Evolutionary conservation across 2,113 vertebrate genomes (phyloP), one percentile per base, ranked within the genome.

Genomic region (Arothron firmamentum): DNA sequence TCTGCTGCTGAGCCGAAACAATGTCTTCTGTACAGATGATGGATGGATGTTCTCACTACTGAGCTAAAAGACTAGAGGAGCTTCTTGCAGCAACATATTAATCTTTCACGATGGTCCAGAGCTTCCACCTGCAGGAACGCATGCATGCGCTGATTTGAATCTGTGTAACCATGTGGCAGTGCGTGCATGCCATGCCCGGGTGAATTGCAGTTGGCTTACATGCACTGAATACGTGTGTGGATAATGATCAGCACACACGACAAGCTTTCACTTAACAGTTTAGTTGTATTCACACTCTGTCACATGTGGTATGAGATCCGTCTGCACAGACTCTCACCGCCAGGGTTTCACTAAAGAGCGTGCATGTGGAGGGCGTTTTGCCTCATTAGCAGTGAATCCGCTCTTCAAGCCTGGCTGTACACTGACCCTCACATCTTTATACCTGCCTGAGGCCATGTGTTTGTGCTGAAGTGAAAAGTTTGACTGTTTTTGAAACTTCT

Each of bases 401-500:
- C 52, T 64, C 28, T 63, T 73, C 62, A 52, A 56, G 64, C 31
- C 62, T 62, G 60, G 61, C 62, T 77, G 51, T 65, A 62, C 79
- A n/a, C 43, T 62, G 64, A 70, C 59, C 46, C 68, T 75, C 65
- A 5, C 41, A 16, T 43, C 28, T 58, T 65, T 31, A 54, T 59
- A 66, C 21, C 54, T 48, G 52, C 72, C 71, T 13, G 52, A 17
- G 59, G 77, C 54, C 18, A 52, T 48, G 16, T 23, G 60, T 78
- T 75, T 77, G 61, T 55, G 43, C 75, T 74, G 31, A 61, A 70
- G 65, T 23, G 41, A 72, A 70, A 78, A 65, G n/a, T 69, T 56
- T 8, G 21, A 52, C 70, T 68, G 2, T 45, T 55, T 62, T 67
- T 73, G 75, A 75, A 49, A 3, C 67, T 68, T 42, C 34, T 16